Percentiles rank a stretch among this genome's conserved stretches.
Conservation (phyloP, 2,113 vertebrate species). For the Malurus elegans region DNA sequence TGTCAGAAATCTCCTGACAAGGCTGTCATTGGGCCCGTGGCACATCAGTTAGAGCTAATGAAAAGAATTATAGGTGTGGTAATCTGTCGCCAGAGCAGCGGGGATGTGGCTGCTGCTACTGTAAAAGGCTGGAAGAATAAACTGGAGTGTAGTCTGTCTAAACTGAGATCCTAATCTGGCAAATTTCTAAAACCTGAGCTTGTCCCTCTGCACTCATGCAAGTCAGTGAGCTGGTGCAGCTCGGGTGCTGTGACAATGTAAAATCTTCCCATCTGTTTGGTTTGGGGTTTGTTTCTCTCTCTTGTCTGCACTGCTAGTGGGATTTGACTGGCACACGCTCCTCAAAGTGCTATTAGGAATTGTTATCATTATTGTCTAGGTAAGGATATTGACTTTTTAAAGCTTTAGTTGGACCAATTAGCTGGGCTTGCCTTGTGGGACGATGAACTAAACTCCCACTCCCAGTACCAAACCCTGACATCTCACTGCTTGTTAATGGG, state of each 20-base stretch:
- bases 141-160: neutral
- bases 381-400: neutral
- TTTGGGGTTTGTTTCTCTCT: neutral
- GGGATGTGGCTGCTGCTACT: neutral
- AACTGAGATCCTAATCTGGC: neutral
- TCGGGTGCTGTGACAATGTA: neutral
- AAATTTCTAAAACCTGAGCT: neutral
- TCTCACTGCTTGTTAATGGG: neutral
- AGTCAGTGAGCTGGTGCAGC: neutral
- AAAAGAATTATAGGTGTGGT: neutral
- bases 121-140: neutral
- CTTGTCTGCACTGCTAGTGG: neutral
- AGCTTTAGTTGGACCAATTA: neutral
- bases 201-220: neutral
- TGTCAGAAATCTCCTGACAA: conserved; percentile 26
- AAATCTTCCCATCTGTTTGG: neutral
- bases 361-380: neutral
- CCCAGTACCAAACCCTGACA: neutral
- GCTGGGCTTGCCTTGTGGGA: neutral
- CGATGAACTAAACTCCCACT: neutral
- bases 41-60: neutral
- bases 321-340: neutral
- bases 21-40: neutral
- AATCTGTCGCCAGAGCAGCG: neutral
- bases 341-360: neutral